Evolutionary conservation across 1,140 invertebrate genomes (phyloP).

Genomic region (Scaptomyza montana): DNA sequence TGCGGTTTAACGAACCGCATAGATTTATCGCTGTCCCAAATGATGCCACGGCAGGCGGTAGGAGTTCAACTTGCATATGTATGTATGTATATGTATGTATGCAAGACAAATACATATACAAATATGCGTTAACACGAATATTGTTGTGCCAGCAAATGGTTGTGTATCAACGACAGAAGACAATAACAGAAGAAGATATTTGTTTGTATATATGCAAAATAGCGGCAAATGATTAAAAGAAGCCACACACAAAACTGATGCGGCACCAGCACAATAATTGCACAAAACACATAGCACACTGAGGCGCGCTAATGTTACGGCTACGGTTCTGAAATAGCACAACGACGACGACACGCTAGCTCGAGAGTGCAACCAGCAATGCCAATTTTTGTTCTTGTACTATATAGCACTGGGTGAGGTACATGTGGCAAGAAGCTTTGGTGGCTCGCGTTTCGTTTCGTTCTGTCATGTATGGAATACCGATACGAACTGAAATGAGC

Average conservation of each 20-base stretch:
- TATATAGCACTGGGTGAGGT: not conserved
- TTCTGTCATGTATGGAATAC: slow-evolving; percentile 45
- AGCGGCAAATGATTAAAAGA: slow-evolving; percentile 26
- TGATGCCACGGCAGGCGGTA: slow-evolving; percentile 12
- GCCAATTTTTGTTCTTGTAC: slow-evolving; percentile 12
- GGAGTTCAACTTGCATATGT: not conserved
- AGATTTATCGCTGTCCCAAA: not conserved
- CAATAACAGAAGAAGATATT: slow-evolving; percentile 4
- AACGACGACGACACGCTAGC: not conserved
- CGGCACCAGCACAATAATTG: slow-evolving; percentile 7
- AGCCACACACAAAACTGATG: slow-evolving; percentile 24
- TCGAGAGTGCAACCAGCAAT: slow-evolving; percentile 21
- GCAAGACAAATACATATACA: not conserved
- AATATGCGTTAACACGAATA: slow-evolving; percentile 15
- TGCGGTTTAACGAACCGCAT: slow-evolving; percentile 8
- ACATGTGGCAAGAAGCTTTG: not conserved
- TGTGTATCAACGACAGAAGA: slow-evolving; percentile 3
- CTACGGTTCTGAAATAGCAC: slow-evolving; percentile 25
- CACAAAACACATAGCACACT: slow-evolving; percentile 6
- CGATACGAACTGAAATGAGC: slow-evolving; percentile 52
- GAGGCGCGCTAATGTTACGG: slow-evolving; percentile 7
- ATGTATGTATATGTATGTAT: not conserved
- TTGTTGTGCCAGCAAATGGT: slow-evolving; percentile 17
- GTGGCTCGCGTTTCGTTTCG: slow-evolving; percentile 23
- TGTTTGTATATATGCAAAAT: not conserved